Percentiles rank a stretch among this genome's conserved stretches.
These are phyloP conservation scores for Bugula neritina DNA, from an alignment of 2,888 invertebrate genomes.

Conservation along the genomic window DNA sequence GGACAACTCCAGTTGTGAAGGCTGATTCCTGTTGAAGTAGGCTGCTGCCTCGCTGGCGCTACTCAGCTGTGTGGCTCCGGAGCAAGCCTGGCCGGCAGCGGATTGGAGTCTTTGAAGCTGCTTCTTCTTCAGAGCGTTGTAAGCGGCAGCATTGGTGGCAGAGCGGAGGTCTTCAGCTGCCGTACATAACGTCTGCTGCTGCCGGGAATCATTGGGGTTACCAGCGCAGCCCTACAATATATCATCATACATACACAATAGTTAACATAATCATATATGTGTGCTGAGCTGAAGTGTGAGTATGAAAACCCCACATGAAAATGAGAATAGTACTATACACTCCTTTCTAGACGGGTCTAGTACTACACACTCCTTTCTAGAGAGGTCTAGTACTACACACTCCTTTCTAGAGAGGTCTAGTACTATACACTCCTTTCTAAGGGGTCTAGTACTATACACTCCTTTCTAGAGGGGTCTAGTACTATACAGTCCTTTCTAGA, in stretches of 20 bases:
- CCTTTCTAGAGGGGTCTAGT: too few relatives aligned
- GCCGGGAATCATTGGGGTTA: constrained; percentile 71
- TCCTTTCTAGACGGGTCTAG: too few relatives aligned
- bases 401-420: too few relatives aligned
- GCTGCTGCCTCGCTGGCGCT: constrained; percentile 79
- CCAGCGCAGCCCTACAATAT: constrained; percentile 69
- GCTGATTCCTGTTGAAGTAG: constrained; percentile 61
- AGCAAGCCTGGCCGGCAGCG: constrained; percentile 77
- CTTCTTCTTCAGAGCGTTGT: constrained; percentile 69
- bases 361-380: too few relatives aligned
- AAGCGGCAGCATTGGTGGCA: constrained; percentile 78
- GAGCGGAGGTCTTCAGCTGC: constrained; percentile 90
- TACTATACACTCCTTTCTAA: too few relatives aligned
- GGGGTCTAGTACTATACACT: too few relatives aligned
- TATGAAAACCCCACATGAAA: not conserved
- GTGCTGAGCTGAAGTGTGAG: too few relatives aligned
- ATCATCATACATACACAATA: too few relatives aligned
- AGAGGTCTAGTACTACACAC: too few relatives aligned
- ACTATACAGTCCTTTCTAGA: too few relatives aligned
- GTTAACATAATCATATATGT: too few relatives aligned
- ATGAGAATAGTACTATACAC: too few relatives aligned
- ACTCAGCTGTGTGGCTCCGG: constrained; percentile 84
- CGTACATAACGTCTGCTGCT: constrained; percentile 74
- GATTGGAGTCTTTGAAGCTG: constrained; percentile 56
- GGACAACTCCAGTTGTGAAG: constrained; percentile 67